Conservation (phyloP, 2,113 vertebrate genomes). For the Porphyrio hochstetteri region DNA sequence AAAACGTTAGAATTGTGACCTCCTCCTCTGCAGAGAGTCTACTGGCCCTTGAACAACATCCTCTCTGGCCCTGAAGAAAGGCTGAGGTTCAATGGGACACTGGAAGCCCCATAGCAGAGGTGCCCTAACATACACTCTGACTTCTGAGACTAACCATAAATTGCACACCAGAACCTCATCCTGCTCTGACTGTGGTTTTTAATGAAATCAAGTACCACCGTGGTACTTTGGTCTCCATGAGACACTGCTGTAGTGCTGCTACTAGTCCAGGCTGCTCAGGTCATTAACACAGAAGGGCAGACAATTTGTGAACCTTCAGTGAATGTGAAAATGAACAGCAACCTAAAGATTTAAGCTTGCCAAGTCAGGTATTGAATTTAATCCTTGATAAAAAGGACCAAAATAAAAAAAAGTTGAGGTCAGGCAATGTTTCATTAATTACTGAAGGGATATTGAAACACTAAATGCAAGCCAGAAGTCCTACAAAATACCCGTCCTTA, state of each 20-base stretch:
- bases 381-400: neutral
- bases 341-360: neutral
- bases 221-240: rapidly evolving
- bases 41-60: neutral
- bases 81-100: neutral
- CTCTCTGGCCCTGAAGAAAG: neutral
- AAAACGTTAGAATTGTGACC: neutral
- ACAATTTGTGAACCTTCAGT: neutral
- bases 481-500: neutral
- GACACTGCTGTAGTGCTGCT: neutral
- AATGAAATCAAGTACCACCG: neutral
- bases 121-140: neutral
- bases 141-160: neutral
- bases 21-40: neutral
- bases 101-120: neutral
- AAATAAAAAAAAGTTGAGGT: neutral
- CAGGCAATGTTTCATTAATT: neutral
- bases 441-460: neutral
- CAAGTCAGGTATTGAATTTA: neutral
- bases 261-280: neutral
- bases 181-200: neutral
- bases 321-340: neutral
- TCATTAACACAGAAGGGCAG: neutral
- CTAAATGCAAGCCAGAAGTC: neutral
- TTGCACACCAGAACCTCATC: neutral